phyloP scores from a whole-genome alignment of 2,888 invertebrate genomes.

The Nephrotoma flavescens region DNA sequence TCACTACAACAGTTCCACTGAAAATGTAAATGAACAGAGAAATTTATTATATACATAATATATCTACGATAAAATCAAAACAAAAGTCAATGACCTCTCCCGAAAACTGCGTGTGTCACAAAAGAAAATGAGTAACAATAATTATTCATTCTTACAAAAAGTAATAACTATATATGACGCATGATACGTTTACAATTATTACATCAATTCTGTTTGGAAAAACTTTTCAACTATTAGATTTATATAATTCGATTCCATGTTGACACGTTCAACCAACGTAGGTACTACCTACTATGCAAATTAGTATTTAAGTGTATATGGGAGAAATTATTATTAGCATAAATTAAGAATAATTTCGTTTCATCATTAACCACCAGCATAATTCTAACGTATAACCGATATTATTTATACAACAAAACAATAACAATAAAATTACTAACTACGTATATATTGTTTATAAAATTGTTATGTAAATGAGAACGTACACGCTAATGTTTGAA shows the following conservation, averaged over 20 bases:
- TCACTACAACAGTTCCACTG: slow-evolving; percentile 47
- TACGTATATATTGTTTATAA: not conserved
- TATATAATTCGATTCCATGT: not conserved
- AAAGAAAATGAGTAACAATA: not conserved
- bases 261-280: not conserved
- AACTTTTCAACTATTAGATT: not conserved
- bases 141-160: not conserved
- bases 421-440: not conserved
- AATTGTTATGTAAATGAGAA: not conserved
- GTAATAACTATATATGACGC: not conserved
- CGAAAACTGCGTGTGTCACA: not conserved
- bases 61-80: not conserved
- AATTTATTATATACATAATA: not conserved
- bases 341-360: not conserved
- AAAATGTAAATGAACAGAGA: not conserved
- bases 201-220: not conserved
- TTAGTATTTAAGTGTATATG: not conserved
- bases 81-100: not conserved
- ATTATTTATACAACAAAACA: not conserved
- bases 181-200: not conserved
- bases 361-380: not conserved
- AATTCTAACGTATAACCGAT: not conserved
- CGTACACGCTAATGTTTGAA: not conserved
- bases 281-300: not conserved
- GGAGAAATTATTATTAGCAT: not conserved